Conservation (phyloP, 2,888 invertebrate species). For the Eilema sororculum region DNA sequence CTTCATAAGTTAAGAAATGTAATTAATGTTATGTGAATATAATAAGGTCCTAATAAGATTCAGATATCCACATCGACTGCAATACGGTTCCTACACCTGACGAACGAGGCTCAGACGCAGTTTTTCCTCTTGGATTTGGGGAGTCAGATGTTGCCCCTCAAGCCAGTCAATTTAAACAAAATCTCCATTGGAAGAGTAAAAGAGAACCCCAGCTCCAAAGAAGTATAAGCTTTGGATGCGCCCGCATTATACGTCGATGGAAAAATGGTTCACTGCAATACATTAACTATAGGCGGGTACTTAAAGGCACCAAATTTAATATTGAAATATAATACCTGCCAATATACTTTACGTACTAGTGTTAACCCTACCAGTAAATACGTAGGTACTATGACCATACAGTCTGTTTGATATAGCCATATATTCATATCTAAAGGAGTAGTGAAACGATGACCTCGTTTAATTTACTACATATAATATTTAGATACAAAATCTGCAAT, state of each 20-base stretch:
- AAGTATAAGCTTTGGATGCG: too few relatives aligned
- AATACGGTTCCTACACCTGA: neutral
- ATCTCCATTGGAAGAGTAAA: too few relatives aligned
- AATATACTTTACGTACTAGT: too few relatives aligned
- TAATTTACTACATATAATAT: slow-evolving; percentile 21
- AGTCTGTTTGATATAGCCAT: neutral
- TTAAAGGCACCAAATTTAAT: neutral
- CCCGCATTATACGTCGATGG: too few relatives aligned
- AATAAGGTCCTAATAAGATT: neutral
- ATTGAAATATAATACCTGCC: neutral
- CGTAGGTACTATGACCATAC: neutral
- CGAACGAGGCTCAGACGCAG: neutral
- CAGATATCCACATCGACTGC: neutral
- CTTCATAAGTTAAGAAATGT: neutral
- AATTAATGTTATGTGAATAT: neutral
- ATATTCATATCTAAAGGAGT: slow-evolving; percentile 6
- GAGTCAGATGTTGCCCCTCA: neutral
- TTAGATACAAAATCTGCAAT: slow-evolving; percentile 34
- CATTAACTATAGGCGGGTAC: neutral
- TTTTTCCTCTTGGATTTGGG: neutral
- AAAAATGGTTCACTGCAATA: too few relatives aligned
- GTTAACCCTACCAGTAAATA: neutral
- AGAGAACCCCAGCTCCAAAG: too few relatives aligned
- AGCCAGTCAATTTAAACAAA: neutral
- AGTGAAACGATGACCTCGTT: slow-evolving; percentile 39